Percentiles rank a stretch among this genome's conserved stretches.
phyloP scores from a whole-genome alignment of 2,888 invertebrate genomes.

The Megamerina dolium region DNA sequence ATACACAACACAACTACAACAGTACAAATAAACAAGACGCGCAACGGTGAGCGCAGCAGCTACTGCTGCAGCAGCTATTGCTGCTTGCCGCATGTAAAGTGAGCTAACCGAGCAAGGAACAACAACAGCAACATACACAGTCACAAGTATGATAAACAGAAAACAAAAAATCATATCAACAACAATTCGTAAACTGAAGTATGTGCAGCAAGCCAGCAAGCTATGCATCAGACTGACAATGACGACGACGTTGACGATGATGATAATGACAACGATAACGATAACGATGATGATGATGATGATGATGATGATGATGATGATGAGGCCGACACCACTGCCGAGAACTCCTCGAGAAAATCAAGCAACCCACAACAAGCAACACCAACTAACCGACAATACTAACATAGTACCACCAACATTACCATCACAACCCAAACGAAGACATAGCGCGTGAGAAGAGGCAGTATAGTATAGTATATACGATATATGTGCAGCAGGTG shows the following conservation, averaged over 20 bases:
- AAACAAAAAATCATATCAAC: slow-evolving; percentile 17
- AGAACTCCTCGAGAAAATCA: background rate
- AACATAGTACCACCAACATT: no score
- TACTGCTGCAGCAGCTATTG: background rate
- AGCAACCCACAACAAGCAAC: no score
- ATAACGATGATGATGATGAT: background rate
- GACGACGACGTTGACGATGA: slow-evolving; percentile 6
- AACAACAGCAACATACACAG: background rate
- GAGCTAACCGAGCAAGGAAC: background rate
- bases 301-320: background rate
- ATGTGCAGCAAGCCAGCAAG: slow-evolving; percentile 46
- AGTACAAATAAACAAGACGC: background rate
- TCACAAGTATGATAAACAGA: background rate
- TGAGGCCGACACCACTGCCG: background rate
- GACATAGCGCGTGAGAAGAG: no score
- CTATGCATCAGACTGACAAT: slow-evolving; percentile 30
- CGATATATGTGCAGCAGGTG: no score
- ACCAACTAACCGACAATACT: no score
- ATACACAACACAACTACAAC: background rate
- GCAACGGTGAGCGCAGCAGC: background rate
- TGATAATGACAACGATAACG: slow-evolving; percentile 1
- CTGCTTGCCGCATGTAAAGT: background rate
- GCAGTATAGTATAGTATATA: no score
- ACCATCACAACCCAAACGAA: no score
- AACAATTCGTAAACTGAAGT: slow-evolving; percentile 44